Percentiles rank a stretch among this genome's conserved stretches.
Conservation (phyloP, 2,113 vertebrate species). For the Apodemus sylvaticus region DNA sequence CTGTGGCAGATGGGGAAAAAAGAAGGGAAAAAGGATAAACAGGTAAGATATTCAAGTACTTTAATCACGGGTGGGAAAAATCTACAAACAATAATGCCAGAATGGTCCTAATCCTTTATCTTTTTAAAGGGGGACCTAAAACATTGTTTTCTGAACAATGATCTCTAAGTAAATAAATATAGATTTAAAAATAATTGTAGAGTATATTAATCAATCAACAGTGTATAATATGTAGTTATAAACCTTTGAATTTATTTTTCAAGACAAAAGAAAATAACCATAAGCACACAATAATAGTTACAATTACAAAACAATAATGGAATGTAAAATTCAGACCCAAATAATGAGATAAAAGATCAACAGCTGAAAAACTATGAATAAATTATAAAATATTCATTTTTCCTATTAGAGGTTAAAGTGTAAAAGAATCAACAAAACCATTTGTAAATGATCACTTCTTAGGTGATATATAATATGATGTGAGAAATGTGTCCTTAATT, state of each 20-base stretch:
- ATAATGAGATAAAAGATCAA: not conserved
- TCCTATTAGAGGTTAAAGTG: not conserved
- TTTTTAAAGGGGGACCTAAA: not conserved
- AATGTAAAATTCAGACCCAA: conserved; percentile 6
- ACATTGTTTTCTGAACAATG: not conserved
- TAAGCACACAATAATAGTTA: conserved; percentile 13
- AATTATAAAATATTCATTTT: not conserved
- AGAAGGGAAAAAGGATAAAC: not conserved
- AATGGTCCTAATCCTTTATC: not conserved
- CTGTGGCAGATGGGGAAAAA: not conserved
- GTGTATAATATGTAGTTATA: not conserved
- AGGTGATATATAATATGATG: not conserved
- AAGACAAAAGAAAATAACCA: conserved; percentile 10
- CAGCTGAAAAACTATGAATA: not conserved
- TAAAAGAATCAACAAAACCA: not conserved
- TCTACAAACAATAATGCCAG: not conserved
- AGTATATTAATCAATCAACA: not conserved
- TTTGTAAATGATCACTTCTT: not conserved
- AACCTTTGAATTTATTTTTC: conserved; percentile 33
- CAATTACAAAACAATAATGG: not conserved
- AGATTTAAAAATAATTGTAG: conserved; percentile 33
- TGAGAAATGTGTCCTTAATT: not conserved
- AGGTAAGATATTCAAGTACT: not conserved
- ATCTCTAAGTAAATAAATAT: not conserved
- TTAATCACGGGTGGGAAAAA: not conserved